A percentile compares a stretch with the other conserved stretches of the same genome.
These are phyloP conservation scores for Acanthosepion lycidas DNA, from an alignment of 2,888 invertebrate species.

Conservation along the genomic window DNA sequence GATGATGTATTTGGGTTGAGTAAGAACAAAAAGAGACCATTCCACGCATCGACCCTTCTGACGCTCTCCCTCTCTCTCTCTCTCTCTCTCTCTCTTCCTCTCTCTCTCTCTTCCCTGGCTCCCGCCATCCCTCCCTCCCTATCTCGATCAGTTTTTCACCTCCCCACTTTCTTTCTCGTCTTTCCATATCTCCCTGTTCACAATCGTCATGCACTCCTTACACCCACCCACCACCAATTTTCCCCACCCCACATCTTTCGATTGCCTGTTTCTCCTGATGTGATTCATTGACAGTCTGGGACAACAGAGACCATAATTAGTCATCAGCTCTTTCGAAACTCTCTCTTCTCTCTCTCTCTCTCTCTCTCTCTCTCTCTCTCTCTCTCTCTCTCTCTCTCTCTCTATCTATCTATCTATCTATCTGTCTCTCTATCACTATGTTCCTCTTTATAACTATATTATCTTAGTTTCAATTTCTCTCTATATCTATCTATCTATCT, in stretches of 20 bases:
- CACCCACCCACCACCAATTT: background rate
- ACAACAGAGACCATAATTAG: slow-evolving; percentile 22
- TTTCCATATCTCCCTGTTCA: too few relatives aligned
- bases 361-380: background rate
- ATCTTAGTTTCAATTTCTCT: too few relatives aligned
- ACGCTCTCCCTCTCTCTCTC: background rate
- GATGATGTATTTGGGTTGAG: background rate
- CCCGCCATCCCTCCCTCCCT: background rate
- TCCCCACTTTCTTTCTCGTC: too few relatives aligned
- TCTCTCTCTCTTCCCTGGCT: background rate
- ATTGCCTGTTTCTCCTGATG: background rate
- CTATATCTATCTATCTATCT: background rate
- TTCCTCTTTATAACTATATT: background rate
- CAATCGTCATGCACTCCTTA: too few relatives aligned
- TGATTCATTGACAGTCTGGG: slow-evolving; percentile 33
- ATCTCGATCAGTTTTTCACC: too few relatives aligned
- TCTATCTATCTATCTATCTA: background rate
- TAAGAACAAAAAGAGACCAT: background rate
- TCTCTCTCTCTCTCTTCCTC: background rate
- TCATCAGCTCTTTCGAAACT: background rate
- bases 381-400: background rate
- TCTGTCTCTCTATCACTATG: background rate
- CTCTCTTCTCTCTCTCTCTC: background rate
- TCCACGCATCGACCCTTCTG: background rate
- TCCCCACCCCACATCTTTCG: background rate